Evolutionary conservation across 2,113 vertebrate genomes (phyloP).

Genomic region (Oryzias curvinotus): DNA sequence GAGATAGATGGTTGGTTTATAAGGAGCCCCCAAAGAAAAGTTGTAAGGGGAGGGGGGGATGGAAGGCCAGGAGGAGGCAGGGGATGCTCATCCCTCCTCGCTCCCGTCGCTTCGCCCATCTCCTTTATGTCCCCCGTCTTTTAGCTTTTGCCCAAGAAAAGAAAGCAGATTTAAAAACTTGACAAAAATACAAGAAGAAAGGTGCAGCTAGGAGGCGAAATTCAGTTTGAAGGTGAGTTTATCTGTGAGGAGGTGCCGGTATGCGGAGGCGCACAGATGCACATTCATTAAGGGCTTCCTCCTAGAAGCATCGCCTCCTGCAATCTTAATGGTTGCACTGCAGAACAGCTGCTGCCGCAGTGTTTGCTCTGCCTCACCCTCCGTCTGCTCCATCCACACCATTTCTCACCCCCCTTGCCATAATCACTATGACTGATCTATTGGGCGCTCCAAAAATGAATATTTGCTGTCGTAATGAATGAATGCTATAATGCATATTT

Average conservation of each 20-base stretch:
- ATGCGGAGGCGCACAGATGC: constrained; percentile 59
- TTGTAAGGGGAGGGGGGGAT: constrained; percentile 54
- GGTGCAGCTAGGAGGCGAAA: neutral
- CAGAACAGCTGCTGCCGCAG: constrained; percentile 71
- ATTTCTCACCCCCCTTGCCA: constrained; percentile 45
- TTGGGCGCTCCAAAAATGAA: constrained; percentile 18
- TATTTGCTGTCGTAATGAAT: neutral
- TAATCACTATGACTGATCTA: constrained; percentile 36
- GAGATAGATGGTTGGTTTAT: constrained; percentile 80
- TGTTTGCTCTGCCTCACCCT: constrained; percentile 60
- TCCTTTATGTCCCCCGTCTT: constrained; percentile 17
- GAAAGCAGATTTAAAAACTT: neutral
- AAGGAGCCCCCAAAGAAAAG: constrained; percentile 75
- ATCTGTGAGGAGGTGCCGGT: constrained; percentile 22
- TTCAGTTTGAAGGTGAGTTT: neutral
- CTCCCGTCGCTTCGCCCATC: neutral
- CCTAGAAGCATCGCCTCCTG: constrained; percentile 48
- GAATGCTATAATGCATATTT: constrained; percentile 38
- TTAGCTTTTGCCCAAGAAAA: constrained; percentile 1
- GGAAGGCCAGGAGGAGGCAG: neutral
- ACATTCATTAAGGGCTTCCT: constrained; percentile 62
- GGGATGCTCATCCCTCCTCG: constrained; percentile 28
- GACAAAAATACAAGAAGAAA: constrained; percentile 6
- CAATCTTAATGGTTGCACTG: constrained; percentile 62
- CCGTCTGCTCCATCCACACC: constrained; percentile 48